A percentile compares a stretch with the other conserved stretches of the same genome.
Conservation (phyloP, 2,888 invertebrate genomes). For the Ephialtes manifestator region DNA sequence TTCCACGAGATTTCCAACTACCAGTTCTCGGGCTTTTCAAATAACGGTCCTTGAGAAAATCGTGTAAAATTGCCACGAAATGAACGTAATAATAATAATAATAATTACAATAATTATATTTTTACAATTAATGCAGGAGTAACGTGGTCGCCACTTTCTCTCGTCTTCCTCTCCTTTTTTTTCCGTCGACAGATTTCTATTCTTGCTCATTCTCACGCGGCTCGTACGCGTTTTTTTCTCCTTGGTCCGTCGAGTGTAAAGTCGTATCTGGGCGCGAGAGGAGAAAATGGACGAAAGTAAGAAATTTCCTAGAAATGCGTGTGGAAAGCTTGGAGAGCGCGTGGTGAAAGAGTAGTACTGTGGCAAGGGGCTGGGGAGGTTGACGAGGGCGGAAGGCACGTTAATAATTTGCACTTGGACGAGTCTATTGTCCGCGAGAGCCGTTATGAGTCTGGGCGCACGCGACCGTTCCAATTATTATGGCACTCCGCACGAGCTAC, state of each 20-base stretch:
- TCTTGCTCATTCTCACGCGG: conserved; percentile 44
- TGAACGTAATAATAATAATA: neutral
- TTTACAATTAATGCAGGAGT: conserved; percentile 5
- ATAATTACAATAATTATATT: conserved; percentile 19
- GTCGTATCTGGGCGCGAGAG: conserved; percentile 31
- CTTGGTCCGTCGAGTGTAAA: conserved; percentile 56
- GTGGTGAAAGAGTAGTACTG: conserved; percentile 43
- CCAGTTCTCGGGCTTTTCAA: neutral
- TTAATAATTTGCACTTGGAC: conserved; percentile 85
- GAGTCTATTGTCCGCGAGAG: conserved; percentile 82
- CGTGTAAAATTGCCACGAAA: neutral
- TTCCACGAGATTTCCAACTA: conserved; percentile 24
- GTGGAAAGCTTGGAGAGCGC: conserved; percentile 50
- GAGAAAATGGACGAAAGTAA: conserved; percentile 57
- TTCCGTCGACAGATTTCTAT: conserved; percentile 1
- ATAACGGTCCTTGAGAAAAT: conserved; percentile 6
- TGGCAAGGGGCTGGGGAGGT: conserved; percentile 37
- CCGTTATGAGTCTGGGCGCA: conserved; percentile 74
- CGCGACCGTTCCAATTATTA: conserved; percentile 85
- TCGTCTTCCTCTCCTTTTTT: neutral
- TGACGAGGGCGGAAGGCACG: conserved; percentile 74
- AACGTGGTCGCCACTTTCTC: conserved; percentile 10
- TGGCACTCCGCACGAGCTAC: conserved; percentile 76
- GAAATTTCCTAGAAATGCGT: conserved; percentile 68
- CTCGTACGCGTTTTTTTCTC: conserved; percentile 63